phyloP scores from a whole-genome alignment of 1,140 invertebrate genomes.

The Drosophila nigrodunni region DNA sequence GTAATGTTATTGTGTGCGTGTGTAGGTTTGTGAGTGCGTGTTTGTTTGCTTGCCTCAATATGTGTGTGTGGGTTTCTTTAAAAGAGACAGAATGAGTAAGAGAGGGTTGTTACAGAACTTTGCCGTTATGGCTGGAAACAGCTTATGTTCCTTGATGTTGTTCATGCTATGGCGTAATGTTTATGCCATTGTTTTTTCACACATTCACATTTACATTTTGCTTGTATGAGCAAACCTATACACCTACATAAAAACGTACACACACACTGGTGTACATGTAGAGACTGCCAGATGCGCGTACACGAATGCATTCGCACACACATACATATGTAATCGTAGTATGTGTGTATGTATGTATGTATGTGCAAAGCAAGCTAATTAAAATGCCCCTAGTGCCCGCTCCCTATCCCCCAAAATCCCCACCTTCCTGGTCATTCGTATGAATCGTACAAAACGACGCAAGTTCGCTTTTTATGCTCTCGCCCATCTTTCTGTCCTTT shows the following conservation, averaged over 20 bases:
- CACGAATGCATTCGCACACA: not conserved
- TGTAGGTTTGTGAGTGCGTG: constrained; percentile 5
- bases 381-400: constrained; percentile 40
- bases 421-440: constrained; percentile 2
- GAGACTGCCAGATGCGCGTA: not conserved
- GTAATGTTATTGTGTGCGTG: constrained; percentile 5
- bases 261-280: not conserved
- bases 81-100: constrained; percentile 9
- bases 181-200: constrained; percentile 46
- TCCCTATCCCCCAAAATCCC: not conserved
- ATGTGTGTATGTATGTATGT: too few species aligned
- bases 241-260: not conserved
- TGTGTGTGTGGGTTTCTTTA: not conserved
- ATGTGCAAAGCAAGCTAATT: constrained; percentile 53
- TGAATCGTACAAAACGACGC: constrained; percentile 17
- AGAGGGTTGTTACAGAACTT: constrained; percentile 48
- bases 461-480: constrained; percentile 31
- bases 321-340: not conserved
- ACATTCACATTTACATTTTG: constrained; percentile 23
- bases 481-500: constrained; percentile 20
- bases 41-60: constrained; percentile 1
- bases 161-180: constrained; percentile 53
- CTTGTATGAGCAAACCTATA: not conserved
- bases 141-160: constrained; percentile 14
- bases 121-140: constrained; percentile 16